Conservation (phyloP, 2,797 vertebrate genomes). For the Oceanodroma leucorhoa region DNA sequence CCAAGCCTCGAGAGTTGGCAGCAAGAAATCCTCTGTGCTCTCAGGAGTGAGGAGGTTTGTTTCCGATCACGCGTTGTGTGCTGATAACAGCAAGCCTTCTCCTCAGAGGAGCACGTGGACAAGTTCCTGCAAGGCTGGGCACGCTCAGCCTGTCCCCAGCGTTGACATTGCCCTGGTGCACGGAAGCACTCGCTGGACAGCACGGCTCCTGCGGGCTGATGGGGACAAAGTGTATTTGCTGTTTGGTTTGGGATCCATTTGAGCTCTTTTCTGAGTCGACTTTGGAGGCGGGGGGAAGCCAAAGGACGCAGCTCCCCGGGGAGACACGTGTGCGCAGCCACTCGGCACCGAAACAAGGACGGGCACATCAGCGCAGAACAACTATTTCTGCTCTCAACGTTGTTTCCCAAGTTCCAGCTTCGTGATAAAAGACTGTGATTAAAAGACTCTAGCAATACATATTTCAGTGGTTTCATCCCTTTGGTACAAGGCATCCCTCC, state of each 20-base stretch:
- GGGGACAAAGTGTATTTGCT: neutral
- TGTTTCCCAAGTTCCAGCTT: neutral
- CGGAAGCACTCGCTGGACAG: neutral
- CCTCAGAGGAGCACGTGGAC: fast-evolving
- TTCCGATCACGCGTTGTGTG: fast-evolving
- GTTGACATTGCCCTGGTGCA: fast-evolving
- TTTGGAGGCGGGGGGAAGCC: neutral
- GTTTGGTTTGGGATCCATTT: neutral
- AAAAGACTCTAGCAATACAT: fast-evolving
- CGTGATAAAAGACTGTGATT: neutral
- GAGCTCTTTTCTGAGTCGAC: neutral
- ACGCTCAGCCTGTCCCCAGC: neutral
- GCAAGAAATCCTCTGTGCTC: neutral
- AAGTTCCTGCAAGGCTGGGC: neutral
- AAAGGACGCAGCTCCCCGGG: neutral
- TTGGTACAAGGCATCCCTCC: neutral
- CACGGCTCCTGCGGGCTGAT: fast-evolving
- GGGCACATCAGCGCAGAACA: neutral
- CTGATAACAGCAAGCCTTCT: neutral
- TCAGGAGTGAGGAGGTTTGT: fast-evolving
- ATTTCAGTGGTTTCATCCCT: neutral
- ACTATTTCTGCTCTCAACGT: fast-evolving
- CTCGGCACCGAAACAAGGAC: fast-evolving
- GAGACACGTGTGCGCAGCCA: fast-evolving
- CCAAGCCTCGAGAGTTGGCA: neutral